Evolutionary conservation across 2,113 vertebrate species (phyloP).

Genomic region (Tachysurus vachellii): DNA sequence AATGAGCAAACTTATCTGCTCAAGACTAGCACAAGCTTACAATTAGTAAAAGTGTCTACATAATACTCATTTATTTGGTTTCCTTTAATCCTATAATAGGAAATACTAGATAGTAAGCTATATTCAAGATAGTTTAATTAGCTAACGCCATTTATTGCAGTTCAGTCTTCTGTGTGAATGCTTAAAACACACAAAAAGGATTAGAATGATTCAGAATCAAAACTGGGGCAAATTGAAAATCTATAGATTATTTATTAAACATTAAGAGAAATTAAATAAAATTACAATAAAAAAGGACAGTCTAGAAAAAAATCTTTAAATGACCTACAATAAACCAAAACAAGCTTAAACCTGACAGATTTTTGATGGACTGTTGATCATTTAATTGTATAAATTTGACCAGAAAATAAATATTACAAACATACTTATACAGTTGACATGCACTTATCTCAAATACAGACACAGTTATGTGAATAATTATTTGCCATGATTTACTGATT

Average conservation of each 20-base stretch:
- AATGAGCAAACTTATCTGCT: not conserved
- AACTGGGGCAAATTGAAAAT: not conserved
- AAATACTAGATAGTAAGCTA: not conserved
- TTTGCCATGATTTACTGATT: too few species aligned
- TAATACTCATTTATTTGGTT: not conserved
- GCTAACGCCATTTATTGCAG: not conserved
- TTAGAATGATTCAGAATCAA: not conserved
- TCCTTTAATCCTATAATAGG: not conserved
- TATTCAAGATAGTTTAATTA: not conserved
- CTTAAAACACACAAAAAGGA: not conserved
- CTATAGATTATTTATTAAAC: not conserved
- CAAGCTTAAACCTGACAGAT: not conserved
- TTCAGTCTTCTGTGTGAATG: slow-evolving; percentile 37
- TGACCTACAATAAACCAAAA: not conserved
- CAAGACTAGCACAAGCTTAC: not conserved
- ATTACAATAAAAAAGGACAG: not conserved
- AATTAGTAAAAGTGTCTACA: not conserved
- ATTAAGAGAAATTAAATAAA: not conserved
- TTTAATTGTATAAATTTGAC: not conserved
- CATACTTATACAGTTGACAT: not conserved
- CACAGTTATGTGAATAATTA: too few species aligned
- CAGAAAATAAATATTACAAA: not conserved
- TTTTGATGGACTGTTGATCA: not conserved
- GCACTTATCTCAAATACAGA: not conserved
- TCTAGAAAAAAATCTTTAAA: not conserved